These are phyloP conservation scores for Tribolium freemani DNA, from an alignment of 2,888 invertebrate species.

Conservation along the genomic window DNA sequence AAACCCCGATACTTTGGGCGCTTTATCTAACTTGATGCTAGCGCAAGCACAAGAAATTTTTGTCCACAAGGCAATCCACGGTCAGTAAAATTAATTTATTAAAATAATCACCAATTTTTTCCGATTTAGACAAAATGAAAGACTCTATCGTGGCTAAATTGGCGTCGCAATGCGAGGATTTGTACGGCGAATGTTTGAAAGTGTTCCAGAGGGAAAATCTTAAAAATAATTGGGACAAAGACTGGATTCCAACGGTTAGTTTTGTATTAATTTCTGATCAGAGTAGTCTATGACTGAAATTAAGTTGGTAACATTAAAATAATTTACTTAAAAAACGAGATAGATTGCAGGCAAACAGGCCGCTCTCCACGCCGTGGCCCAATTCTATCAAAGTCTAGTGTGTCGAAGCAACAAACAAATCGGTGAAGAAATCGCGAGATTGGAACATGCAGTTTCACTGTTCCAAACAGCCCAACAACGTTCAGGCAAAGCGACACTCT, in stretches of 20 bases:
- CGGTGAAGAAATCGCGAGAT: conserved; percentile 92
- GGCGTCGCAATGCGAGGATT: conserved; percentile 92
- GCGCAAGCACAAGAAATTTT: conserved; percentile 99
- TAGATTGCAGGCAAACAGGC: conserved; percentile 89
- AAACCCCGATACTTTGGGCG: conserved; percentile 90
- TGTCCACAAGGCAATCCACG: conserved; percentile 92
- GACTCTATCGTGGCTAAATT: conserved; percentile 92
- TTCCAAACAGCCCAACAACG: conserved; percentile 83
- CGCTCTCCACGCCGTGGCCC: conserved; percentile 89
- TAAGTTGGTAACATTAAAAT: neutral
- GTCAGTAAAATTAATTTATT: conserved; percentile 62
- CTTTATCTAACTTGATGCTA: conserved; percentile 90
- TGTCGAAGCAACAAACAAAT: conserved; percentile 83
- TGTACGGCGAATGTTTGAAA: conserved; percentile 92
- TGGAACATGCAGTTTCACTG: conserved; percentile 79
- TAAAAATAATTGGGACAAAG: conserved; percentile 89
- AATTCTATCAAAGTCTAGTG: conserved; percentile 89
- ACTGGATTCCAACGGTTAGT: conserved; percentile 82
- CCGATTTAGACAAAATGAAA: conserved; percentile 89
- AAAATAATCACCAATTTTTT: neutral
- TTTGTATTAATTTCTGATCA: neutral
- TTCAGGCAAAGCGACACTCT: conserved; percentile 73
- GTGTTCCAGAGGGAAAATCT: conserved; percentile 88
- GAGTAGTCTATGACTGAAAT: neutral
- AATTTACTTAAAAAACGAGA: neutral